Percentiles rank a stretch among this genome's conserved stretches.
Conservation (phyloP, 2,888 invertebrate genomes). For the Himalopsyche kuldschensis region DNA sequence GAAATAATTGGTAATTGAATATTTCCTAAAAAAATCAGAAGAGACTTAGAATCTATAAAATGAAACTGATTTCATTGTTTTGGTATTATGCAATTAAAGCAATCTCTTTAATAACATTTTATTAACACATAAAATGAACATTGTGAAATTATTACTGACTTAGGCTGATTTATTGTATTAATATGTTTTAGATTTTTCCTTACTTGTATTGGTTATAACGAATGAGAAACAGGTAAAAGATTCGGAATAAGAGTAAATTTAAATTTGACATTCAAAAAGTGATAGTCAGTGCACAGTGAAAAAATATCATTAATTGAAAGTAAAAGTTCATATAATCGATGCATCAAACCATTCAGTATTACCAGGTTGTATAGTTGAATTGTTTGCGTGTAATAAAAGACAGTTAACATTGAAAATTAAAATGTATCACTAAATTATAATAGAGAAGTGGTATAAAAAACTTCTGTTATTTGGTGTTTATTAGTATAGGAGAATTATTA, state of each 20-base stretch:
- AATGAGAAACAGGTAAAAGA: no score
- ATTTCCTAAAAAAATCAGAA: neutral
- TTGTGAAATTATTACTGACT: neutral
- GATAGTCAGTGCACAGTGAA: no score
- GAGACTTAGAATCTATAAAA: neutral
- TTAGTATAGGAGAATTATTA: neutral
- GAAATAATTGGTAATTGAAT: no score
- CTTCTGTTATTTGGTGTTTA: neutral
- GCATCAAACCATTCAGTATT: no score
- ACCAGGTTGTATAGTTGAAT: no score
- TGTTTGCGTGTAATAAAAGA: neutral
- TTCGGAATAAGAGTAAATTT: no score
- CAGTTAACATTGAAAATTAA: neutral
- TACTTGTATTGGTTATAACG: no score
- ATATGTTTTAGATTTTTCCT: no score
- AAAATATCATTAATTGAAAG: no score
- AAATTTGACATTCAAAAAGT: no score
- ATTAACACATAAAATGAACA: neutral
- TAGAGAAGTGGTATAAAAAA: neutral
- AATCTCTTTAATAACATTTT: neutral
- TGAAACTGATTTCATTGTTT: neutral
- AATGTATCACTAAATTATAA: neutral
- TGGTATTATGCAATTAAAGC: slow-evolving; percentile 3
- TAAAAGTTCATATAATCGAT: no score
- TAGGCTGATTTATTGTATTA: no score